Evolutionary conservation across 1,140 invertebrate species (phyloP).

Genomic region (Calephelis virginiensis): DNA sequence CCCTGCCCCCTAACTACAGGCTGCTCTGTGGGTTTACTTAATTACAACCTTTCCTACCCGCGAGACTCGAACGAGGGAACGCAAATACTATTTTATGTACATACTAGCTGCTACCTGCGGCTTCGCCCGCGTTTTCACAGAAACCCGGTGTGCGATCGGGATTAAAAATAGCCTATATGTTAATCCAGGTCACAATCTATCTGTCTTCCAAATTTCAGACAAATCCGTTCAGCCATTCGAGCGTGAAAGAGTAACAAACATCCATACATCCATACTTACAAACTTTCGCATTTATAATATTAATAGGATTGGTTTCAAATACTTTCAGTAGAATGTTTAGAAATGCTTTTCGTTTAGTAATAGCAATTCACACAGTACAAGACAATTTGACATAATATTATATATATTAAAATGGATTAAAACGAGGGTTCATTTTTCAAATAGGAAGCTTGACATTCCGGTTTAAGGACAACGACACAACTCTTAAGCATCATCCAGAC

Average conservation of each 20-base stretch:
- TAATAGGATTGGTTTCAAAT: background rate
- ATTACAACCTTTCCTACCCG: conserved; percentile 7
- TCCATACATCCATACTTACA: too few relatives aligned
- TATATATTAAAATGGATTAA: background rate
- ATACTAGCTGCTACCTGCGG: too few relatives aligned
- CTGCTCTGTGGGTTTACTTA: conserved; percentile 14
- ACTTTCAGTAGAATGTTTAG: background rate
- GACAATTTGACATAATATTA: too few relatives aligned
- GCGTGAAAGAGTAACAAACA: too few relatives aligned
- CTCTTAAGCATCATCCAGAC: too few relatives aligned
- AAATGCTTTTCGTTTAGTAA: background rate
- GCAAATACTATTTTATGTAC: background rate
- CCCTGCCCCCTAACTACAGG: background rate
- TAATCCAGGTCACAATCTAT: too few relatives aligned
- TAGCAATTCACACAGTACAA: background rate
- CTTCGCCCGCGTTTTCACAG: too few relatives aligned
- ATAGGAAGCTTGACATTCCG: background rate
- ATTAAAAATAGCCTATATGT: too few relatives aligned
- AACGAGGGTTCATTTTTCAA: background rate
- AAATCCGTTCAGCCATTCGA: too few relatives aligned
- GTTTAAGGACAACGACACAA: background rate
- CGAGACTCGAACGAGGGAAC: background rate
- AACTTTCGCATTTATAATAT: too few relatives aligned
- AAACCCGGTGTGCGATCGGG: too few relatives aligned
- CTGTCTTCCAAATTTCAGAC: too few relatives aligned